These are phyloP conservation scores for Acestrorhynchus altus DNA, from an alignment of 2,797 vertebrate genomes.

Conservation along the genomic window DNA sequence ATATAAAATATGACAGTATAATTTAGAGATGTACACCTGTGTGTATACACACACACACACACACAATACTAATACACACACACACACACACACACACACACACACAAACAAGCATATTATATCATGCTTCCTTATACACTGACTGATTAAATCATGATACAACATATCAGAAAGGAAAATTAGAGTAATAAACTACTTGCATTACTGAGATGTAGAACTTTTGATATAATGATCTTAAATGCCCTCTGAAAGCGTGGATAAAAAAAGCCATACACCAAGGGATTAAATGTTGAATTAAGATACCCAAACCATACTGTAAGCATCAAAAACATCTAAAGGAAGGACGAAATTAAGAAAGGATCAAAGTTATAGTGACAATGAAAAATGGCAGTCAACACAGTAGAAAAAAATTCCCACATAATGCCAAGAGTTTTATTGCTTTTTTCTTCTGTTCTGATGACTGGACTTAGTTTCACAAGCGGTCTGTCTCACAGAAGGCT, in stretches of 20 bases:
- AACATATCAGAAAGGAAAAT: neutral
- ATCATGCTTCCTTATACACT: too few relatives aligned
- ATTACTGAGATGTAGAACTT: constrained; percentile 20
- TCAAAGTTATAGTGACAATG: constrained; percentile 34
- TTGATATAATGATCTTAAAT: constrained; percentile 42
- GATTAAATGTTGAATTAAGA: constrained; percentile 52
- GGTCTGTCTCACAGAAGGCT: neutral
- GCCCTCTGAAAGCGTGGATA: constrained; percentile 48
- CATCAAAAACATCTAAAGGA: constrained; percentile 44
- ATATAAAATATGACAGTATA: too few relatives aligned
- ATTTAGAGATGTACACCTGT: too few relatives aligned
- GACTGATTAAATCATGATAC: too few relatives aligned
- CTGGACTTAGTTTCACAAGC: constrained; percentile 14
- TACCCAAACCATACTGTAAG: constrained; percentile 50
- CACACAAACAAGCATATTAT: too few relatives aligned
- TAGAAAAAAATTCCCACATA: constrained; percentile 56
- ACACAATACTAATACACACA: too few relatives aligned
- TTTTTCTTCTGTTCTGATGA: constrained; percentile 50
- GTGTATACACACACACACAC: too few relatives aligned
- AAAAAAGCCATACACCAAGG: constrained; percentile 53
- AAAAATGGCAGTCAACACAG: constrained; percentile 60
- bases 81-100: too few relatives aligned
- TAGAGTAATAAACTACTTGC: constrained; percentile 4
- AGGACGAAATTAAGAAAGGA: constrained; percentile 45
- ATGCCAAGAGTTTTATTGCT: constrained; percentile 60